Conservation (phyloP, 2,113 vertebrate species). For the Tonatia bakeri region DNA sequence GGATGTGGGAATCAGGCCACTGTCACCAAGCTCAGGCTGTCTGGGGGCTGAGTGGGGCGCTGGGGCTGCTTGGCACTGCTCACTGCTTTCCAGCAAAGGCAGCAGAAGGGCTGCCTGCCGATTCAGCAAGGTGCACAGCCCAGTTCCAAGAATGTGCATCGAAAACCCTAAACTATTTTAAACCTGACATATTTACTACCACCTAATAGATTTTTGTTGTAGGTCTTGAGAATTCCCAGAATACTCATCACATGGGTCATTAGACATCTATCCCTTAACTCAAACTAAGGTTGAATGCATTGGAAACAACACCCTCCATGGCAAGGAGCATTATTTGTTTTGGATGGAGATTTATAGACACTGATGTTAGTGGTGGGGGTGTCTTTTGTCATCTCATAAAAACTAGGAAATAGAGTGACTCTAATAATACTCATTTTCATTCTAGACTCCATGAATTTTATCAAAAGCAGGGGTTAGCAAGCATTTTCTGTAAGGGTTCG, state of each 20-base stretch:
- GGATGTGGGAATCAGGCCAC: not conserved
- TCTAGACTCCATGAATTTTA: not conserved
- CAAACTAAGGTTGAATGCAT: not conserved
- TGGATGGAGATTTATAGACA: not conserved
- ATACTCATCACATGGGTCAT: not conserved
- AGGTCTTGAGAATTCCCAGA: not conserved
- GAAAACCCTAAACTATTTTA: not conserved
- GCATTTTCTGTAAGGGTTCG: not conserved
- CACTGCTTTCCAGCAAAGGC: not conserved
- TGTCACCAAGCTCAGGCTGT: not conserved
- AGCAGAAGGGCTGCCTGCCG: not conserved
- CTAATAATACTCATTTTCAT: not conserved
- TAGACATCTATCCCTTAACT: not conserved
- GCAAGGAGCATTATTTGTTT: not conserved
- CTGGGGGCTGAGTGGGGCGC: rapidly evolving
- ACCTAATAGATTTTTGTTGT: not conserved
- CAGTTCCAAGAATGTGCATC: not conserved
- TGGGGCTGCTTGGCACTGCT: not conserved
- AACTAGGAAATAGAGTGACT: not conserved
- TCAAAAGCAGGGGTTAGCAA: not conserved
- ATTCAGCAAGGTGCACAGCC: not conserved
- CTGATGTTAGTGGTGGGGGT: not conserved
- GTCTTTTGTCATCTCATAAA: not conserved
- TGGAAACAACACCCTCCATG: not conserved
- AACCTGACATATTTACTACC: not conserved